These are phyloP conservation scores for Xiphias gladius DNA, from an alignment of 2,113 vertebrate species.

Conservation along the genomic window DNA sequence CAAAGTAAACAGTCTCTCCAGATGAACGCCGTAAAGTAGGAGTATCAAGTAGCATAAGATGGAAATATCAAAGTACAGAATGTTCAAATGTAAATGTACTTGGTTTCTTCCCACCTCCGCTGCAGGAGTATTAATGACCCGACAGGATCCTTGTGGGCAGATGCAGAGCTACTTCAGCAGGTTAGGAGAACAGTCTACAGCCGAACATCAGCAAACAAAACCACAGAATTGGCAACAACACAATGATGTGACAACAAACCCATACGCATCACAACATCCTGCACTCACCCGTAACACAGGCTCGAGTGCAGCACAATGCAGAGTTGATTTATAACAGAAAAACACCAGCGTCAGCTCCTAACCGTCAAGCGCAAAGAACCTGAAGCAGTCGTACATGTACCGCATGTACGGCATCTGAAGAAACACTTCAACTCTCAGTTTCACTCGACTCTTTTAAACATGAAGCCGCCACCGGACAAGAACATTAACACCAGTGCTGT, in stretches of 20 bases:
- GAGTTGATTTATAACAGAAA: neutral
- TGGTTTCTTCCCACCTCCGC: too few species aligned
- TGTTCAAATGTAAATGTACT: neutral
- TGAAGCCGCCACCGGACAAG: too few species aligned
- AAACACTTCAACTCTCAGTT: neutral
- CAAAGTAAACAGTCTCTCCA: too few species aligned
- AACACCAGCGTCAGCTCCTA: neutral
- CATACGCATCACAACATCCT: slow-evolving; percentile 31
- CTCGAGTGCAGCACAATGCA: neutral
- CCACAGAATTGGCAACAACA: slow-evolving; percentile 25
- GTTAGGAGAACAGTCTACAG: neutral
- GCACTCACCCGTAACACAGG: neutral
- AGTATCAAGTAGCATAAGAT: too few species aligned
- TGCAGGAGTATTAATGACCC: neutral
- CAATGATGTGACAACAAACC: slow-evolving; percentile 3
- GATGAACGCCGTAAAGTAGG: too few species aligned
- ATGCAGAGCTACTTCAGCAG: neutral
- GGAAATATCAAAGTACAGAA: too few species aligned
- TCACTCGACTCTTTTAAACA: neutral
- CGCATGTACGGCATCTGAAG: neutral
- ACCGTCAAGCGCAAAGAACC: neutral
- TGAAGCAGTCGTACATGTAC: neutral
- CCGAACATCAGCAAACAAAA: slow-evolving; percentile 28
- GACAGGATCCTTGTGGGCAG: neutral
- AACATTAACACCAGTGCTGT: too few species aligned